Percentiles rank a stretch among this genome's conserved stretches.
These are phyloP conservation scores for Cremastinae sp. DNA, from an alignment of 2,888 invertebrate species.

Conservation along the genomic window DNA sequence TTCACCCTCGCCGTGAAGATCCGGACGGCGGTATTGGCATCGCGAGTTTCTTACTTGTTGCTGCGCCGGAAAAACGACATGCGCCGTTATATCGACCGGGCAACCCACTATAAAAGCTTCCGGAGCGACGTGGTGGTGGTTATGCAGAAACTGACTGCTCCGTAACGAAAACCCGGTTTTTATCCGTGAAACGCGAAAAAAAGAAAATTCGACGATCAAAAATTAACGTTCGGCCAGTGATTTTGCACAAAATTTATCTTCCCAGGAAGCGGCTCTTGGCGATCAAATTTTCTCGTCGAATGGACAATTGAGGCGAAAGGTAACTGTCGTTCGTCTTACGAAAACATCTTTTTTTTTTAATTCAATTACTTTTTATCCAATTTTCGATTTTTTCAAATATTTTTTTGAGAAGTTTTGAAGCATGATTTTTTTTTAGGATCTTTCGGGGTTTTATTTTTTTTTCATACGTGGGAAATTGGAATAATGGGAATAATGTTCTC, in stretches of 20 bases:
- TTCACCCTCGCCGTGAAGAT: constrained; percentile 4
- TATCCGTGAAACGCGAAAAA: constrained; percentile 37
- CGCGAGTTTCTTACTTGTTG: constrained; percentile 75
- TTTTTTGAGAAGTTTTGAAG: too few relatives aligned
- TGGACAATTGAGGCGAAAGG: too few relatives aligned
- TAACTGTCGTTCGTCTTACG: too few relatives aligned
- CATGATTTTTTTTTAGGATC: too few relatives aligned
- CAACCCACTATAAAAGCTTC: constrained; percentile 71
- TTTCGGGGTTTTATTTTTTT: too few relatives aligned
- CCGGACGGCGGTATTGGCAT: constrained; percentile 11
- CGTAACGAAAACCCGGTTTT: constrained; percentile 48
- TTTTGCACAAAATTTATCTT: too few relatives aligned
- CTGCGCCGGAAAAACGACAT: constrained; percentile 72
- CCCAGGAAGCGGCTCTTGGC: too few relatives aligned
- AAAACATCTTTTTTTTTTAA: too few relatives aligned
- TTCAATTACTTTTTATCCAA: too few relatives aligned
- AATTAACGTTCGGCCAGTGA: neutral
- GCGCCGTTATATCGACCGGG: constrained; percentile 78
- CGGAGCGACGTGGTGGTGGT: constrained; percentile 65
- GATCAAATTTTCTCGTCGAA: too few relatives aligned
- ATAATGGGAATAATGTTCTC: constrained; percentile 2
- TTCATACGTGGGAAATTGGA: neutral
- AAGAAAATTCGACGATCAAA: constrained; percentile 9
- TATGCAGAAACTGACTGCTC: constrained; percentile 64
- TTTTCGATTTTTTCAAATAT: too few relatives aligned